Base-by-base conservation (phyloP, 2,797 vertebrate genomes). In the Luscinia luscinia region DNA sequence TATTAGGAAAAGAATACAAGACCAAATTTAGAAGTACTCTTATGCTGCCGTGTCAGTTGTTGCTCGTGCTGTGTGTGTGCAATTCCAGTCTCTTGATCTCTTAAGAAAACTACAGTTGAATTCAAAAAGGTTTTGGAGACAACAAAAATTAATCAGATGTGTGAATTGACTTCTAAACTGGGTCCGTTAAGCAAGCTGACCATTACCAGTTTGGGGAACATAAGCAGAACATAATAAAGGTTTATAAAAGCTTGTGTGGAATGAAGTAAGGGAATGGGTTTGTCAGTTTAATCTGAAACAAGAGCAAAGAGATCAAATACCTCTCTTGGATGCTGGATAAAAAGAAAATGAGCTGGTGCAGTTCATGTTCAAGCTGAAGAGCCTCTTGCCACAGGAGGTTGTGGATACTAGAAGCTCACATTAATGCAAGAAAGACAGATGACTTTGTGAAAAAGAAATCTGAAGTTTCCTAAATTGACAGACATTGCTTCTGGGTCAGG, bases 401-500 rank as follows among this genome's bases (percentile, higher is more conserved):
- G 14, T 78, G 36, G 43, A 40, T 80, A 18, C 34, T 41, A 23
- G n/a, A 64, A 87, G 11, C 62, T 91, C 23, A 62, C 6, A 14
- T 84, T 61, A 66, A 48, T 81, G 28, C 23, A 59, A 62, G 30
- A 68, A 88, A 81, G 54, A 40, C 14, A 77, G 72, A 38, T 4
- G 76, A 58, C 51, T 68, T 85, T 45, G 7, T 91, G 69, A 86
- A 81, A 91, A 49, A 49, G 19, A 63, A 80, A 55, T 86, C 51
- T 58, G 40, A 80, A 43, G 21, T 85, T 86, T 84, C 36, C 51
- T 87, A n/a, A 83, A 58, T 63, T 87, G 34, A 23, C 32, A 77
- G 34, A 41, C 19, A 5, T 38, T 61, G 10, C 23, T 81, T 84
- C 62, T 94, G 46, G 27, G 51, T 86, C n/a, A 77, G 74, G 38